phyloP scores from a whole-genome alignment of 1,140 invertebrate genomes.

The Stegodyphus dumicola region DNA sequence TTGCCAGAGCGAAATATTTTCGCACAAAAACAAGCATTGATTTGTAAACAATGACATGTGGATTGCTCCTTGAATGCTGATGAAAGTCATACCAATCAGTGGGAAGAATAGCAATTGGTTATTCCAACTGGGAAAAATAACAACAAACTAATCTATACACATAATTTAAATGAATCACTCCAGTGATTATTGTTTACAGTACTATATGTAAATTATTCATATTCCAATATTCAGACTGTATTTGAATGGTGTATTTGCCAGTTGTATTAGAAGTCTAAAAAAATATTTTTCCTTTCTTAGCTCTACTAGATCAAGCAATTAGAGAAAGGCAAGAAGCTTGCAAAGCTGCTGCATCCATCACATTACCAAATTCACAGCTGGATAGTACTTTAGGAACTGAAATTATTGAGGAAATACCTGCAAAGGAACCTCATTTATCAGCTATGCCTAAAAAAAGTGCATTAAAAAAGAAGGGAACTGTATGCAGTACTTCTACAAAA shows the following conservation, averaged over 20 bases:
- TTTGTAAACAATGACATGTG: no score
- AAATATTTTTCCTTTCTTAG: not conserved
- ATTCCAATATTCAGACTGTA: not conserved
- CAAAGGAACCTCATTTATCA: conserved; percentile 63
- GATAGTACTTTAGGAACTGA: conserved; percentile 24
- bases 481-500: conserved; percentile 12
- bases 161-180: no score
- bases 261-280: not conserved
- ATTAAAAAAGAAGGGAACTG: conserved; percentile 61
- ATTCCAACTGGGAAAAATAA: no score
- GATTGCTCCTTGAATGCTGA: no score
- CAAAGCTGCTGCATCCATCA: not conserved
- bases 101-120: no score
- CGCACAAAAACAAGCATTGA: no score
- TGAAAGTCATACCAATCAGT: no score
- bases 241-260: not conserved
- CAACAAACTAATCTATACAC: no score
- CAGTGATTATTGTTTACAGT: no score
- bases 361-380: conserved; percentile 2
- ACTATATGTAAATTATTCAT: no score
- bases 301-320: conserved; percentile 47
- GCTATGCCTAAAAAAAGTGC: conserved; percentile 63
- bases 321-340: conserved; percentile 33
- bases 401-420: conserved; percentile 61
- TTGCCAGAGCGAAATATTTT: no score